phyloP scores from a whole-genome alignment of 2,888 invertebrate genomes.

The Villa cingulata region DNA sequence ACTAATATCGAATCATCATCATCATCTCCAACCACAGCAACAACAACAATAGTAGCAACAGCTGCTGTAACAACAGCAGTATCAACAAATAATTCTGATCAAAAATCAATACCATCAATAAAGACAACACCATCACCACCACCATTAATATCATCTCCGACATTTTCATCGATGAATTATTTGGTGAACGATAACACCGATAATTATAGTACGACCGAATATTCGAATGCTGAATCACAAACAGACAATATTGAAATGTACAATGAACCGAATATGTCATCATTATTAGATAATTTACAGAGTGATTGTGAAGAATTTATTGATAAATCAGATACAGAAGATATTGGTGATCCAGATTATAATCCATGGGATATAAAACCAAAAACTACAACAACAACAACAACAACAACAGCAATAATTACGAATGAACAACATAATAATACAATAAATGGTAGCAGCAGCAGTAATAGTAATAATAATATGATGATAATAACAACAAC shows the following conservation, averaged over 20 bases:
- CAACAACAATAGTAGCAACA: too few relatives aligned
- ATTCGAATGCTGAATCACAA: conserved; percentile 3
- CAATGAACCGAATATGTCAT: conserved; percentile 4
- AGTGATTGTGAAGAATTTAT: conserved; percentile 1
- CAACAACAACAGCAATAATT: neutral
- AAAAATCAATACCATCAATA: neutral
- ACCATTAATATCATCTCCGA: neutral
- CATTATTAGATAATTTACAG: conserved; percentile 5
- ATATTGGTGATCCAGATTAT: neutral
- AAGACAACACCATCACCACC: neutral
- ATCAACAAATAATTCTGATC: neutral
- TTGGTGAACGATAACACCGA: neutral
- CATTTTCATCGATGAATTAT: neutral
- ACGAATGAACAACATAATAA: neutral
- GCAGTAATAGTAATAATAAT: too few relatives aligned
- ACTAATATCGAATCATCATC: neutral
- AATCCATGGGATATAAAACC: neutral
- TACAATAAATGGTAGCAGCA: too few relatives aligned
- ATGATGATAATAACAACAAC: neutral
- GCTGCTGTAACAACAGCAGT: too few relatives aligned
- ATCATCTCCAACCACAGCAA: neutral
- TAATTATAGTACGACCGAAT: neutral
- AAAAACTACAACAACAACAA: neutral
- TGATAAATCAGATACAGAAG: neutral
- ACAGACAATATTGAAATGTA: conserved; percentile 6